These are phyloP conservation scores for Athene cunicularia DNA, from an alignment of 2,113 vertebrate species.

Conservation along the genomic window DNA sequence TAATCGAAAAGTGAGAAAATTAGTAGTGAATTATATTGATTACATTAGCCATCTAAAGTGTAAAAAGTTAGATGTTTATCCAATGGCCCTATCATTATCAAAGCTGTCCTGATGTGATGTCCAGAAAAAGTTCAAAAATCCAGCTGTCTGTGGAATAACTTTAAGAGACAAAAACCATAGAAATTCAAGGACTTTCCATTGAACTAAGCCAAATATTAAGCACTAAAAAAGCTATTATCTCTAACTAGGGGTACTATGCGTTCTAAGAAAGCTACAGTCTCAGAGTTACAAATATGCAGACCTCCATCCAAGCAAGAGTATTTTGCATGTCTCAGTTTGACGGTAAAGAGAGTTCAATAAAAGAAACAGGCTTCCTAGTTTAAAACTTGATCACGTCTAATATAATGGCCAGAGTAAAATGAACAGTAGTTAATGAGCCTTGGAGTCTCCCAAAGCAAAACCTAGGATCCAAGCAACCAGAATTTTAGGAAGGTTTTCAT, in stretches of 20 bases:
- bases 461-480: not conserved
- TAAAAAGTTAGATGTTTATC: not conserved
- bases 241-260: not conserved
- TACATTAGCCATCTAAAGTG: not conserved
- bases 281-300: not conserved
- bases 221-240: not conserved
- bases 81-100: not conserved
- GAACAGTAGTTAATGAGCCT: not conserved
- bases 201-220: not conserved
- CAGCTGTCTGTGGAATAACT: not conserved
- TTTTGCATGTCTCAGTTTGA: not conserved
- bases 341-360: not conserved
- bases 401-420: not conserved
- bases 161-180: not conserved
- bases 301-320: conserved; percentile 8
- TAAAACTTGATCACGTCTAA: not conserved
- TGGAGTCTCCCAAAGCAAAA: not conserved
- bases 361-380: not conserved
- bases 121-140: conserved; percentile 12
- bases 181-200: conserved; percentile 11
- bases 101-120: not conserved
- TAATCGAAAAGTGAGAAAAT: not conserved
- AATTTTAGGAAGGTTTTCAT: not conserved
- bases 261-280: not conserved
- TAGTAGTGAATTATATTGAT: not conserved